Base-by-base conservation (phyloP, 2,113 vertebrate species). In the Rhea pennata region DNA sequence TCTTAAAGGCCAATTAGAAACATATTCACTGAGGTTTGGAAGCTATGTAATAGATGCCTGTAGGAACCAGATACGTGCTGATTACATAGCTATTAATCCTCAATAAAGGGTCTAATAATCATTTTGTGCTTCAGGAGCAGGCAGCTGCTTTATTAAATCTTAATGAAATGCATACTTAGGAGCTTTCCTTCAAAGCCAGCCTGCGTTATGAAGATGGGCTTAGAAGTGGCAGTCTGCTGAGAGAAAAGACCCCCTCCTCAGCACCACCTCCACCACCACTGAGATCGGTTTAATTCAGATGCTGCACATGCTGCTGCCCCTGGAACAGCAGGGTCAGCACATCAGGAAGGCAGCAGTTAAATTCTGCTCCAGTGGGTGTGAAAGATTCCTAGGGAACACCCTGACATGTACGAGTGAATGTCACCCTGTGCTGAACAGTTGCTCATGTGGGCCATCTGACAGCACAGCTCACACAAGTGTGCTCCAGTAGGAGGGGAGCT, bases 1-100 rank as follows among this genome's bases (percentile, higher is more conserved):
- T 97, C 95, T 97, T 95, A 97, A 95, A 97, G 95, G 96, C 91
- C 97, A 97, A 97, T 97, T 97, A 97, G 96, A 97, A 97, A 97
- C 97, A 97, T 95, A 96, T 96, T 96, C 95, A 93, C 69, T 90
- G 96, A 93, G 95, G 96, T 97, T 97, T 97, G 95, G 97, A 96
- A 96, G 93, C 96, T 96, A 87, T 93, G 93, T 93, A 96, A 93
- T 95, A 93, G 96, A 95, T 95, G 97, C 96, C 97, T 96, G 87
- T 96, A 92, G 87, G 96, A 97, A 95, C 88, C 92, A 97, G 92
- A 96, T 97, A 97, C 9, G 78, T 95, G 94, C 96, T 92, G 85
- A 97, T 97, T 97, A 95, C 96, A 91, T 69, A 91, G 96, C 95
- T 97, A 97, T 97, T 97, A 97, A 97, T 97, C 96, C 93, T 94